Evolutionary conservation across 2,888 invertebrate genomes (phyloP).

Genomic region (Caenorhabditis parvicauda): DNA sequence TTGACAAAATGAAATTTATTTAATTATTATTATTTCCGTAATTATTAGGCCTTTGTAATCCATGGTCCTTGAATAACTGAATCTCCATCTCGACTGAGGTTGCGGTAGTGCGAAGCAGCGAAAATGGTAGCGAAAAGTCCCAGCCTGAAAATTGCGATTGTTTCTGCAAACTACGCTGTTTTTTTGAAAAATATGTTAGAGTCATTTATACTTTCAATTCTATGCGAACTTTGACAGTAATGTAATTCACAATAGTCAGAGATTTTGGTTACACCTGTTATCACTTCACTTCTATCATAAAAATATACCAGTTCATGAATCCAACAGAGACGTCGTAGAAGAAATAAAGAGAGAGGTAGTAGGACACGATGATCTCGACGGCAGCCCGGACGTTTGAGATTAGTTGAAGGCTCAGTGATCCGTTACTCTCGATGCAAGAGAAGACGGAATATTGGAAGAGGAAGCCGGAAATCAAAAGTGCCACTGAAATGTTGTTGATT

Average conservation of each 20-base stretch:
- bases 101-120: constrained; percentile 6
- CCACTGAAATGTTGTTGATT: no score
- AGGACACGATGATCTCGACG: constrained; percentile 47
- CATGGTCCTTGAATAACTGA: constrained; percentile 26
- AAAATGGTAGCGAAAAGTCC: constrained; percentile 15
- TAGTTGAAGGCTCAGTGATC: constrained; percentile 45
- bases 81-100: background rate
- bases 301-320: constrained; percentile 30
- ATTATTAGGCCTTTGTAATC: constrained; percentile 23
- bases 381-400: constrained; percentile 46
- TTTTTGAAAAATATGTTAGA: no score
- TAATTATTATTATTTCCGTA: constrained; percentile 9
- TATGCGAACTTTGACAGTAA: no score
- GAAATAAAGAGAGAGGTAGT: constrained; percentile 47
- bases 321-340: constrained; percentile 56
- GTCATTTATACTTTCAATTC: no score
- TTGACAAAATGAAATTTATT: no score
- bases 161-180: no score
- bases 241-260: no score
- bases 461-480: constrained; percentile 25
- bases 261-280: no score
- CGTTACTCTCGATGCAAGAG: constrained; percentile 34
- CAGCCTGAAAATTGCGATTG: constrained; percentile 15
- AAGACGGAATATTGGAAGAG: constrained; percentile 41
- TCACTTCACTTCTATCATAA: background rate